These are phyloP conservation scores for Telmatherina bonti DNA, from an alignment of 2,797 vertebrate genomes.

Conservation along the genomic window DNA sequence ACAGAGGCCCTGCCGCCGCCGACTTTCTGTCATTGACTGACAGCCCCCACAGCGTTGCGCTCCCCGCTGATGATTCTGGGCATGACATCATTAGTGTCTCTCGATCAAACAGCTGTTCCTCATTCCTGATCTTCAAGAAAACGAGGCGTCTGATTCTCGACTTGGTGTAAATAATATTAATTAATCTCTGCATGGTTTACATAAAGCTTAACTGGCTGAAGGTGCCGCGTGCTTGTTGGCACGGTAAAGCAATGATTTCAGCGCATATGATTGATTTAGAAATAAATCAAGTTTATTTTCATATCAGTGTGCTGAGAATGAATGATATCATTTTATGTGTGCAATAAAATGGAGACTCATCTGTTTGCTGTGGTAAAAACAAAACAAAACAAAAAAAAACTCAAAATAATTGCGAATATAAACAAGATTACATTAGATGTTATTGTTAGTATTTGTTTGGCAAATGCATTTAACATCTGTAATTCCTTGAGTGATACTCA, in stretches of 20 bases:
- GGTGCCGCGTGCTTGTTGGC: constrained; percentile 30
- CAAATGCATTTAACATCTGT: neutral
- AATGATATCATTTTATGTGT: neutral
- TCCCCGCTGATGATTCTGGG: constrained; percentile 72
- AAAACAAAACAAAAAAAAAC: neutral
- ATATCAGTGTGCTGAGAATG: neutral
- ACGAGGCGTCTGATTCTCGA: constrained; percentile 49
- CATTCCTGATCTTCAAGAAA: constrained; percentile 62
- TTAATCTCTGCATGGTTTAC: constrained; percentile 37
- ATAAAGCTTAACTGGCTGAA: constrained; percentile 39
- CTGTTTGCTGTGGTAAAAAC: neutral
- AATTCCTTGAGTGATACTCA: constrained; percentile 6
- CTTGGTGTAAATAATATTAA: constrained; percentile 61
- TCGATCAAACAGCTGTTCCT: constrained; percentile 78
- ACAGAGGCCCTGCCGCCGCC: constrained; percentile 71
- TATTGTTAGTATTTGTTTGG: neutral
- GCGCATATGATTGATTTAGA: constrained; percentile 15
- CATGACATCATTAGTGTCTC: constrained; percentile 82
- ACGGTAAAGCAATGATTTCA: constrained; percentile 43
- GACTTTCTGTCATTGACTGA: constrained; percentile 72
- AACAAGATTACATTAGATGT: neutral
- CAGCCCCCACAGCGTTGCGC: constrained; percentile 63
- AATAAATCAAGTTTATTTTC: constrained; percentile 28
- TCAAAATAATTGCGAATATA: neutral
- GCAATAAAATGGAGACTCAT: neutral